Conservation (phyloP, 64 coral and sea anemone genomes). For the Pachyseris speciosa region DNA sequence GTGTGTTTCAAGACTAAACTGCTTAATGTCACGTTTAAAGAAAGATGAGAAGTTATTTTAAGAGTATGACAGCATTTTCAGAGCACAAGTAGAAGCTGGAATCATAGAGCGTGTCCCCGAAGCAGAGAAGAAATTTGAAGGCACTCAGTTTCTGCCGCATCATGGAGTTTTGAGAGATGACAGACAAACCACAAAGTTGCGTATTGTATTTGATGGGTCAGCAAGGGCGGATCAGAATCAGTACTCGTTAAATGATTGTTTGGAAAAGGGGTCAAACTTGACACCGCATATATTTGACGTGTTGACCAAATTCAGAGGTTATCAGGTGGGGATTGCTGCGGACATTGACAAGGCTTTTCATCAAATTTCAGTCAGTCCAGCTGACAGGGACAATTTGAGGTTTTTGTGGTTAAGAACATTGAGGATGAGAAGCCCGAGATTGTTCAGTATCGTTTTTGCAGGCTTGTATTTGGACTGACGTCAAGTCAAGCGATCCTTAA, state of each 20-base stretch:
- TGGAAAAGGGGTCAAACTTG: not conserved
- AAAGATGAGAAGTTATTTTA: not conserved
- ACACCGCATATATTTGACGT: not conserved
- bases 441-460: slow-evolving; percentile 13
- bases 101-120: not conserved
- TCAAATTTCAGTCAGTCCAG: not conserved
- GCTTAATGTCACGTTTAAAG: too few species aligned
- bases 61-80: slow-evolving; percentile 30
- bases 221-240: not conserved
- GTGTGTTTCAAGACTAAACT: too few species aligned
- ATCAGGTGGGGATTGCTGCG: not conserved
- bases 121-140: not conserved
- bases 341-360: slow-evolving; percentile 38
- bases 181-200: not conserved
- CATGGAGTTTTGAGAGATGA: not conserved
- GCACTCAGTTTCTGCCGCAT: not conserved
- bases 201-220: not conserved
- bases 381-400: slow-evolving; percentile 26
- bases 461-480: slow-evolving; percentile 55
- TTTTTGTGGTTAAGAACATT: slow-evolving; percentile 47
- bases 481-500: slow-evolving; percentile 29
- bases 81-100: not conserved
- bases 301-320: not conserved
- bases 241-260: not conserved
- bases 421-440: slow-evolving; percentile 12